phyloP scores from a whole-genome alignment of 2,888 invertebrate genomes.

The Tuta absoluta region DNA sequence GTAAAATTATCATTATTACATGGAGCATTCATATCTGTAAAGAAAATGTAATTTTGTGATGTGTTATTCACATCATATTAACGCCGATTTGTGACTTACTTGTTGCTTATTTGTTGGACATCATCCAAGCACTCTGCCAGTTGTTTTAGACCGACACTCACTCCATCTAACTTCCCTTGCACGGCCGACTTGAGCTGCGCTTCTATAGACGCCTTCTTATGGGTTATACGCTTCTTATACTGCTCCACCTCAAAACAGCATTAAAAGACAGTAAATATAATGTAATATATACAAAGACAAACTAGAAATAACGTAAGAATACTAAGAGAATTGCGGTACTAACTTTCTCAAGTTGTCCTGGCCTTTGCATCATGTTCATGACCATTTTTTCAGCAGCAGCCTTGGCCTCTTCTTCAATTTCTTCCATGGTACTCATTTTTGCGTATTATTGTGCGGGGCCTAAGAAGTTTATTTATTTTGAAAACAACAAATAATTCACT shows the following conservation, averaged over 20 bases:
- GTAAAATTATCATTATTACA: neutral
- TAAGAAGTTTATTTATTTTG: neutral
- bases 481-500: neutral
- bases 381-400: constrained; percentile 91
- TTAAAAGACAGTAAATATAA: neutral
- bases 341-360: constrained; percentile 96
- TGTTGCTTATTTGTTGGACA: constrained; percentile 86
- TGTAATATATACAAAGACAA: neutral
- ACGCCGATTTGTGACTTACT: constrained; percentile 57
- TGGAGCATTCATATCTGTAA: neutral
- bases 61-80: too few species aligned
- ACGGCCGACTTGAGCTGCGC: constrained; percentile 98
- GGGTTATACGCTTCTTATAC: constrained; percentile 86
- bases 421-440: constrained; percentile 80
- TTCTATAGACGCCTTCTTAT: constrained; percentile 94
- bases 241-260: constrained; percentile 84
- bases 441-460: neutral
- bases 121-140: constrained; percentile 92
- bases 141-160: constrained; percentile 95
- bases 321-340: constrained; percentile 20
- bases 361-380: constrained; percentile 95
- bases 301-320: neutral
- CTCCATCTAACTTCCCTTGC: constrained; percentile 98
- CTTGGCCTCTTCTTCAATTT: constrained; percentile 89
- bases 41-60: too few species aligned